phyloP scores from a whole-genome alignment of 2,797 vertebrate genomes.

The Anomalospiza imberbis region DNA sequence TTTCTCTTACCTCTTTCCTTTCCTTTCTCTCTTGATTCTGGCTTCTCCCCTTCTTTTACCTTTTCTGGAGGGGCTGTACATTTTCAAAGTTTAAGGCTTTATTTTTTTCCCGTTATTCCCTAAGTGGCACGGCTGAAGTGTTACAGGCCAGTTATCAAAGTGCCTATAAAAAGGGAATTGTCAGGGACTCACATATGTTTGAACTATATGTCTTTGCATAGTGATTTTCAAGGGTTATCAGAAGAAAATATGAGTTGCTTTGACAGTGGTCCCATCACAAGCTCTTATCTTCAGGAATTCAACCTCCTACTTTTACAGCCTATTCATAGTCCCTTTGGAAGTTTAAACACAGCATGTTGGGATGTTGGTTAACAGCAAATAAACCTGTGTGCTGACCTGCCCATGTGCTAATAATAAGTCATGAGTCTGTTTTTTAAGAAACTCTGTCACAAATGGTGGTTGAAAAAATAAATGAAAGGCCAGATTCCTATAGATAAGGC shows the following conservation, averaged over 20 bases:
- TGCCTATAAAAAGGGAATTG: not conserved
- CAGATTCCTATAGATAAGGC: constrained; percentile 52
- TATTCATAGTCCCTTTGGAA: constrained; percentile 49
- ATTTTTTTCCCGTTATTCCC: not conserved
- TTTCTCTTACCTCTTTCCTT: not conserved
- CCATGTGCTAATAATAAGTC: constrained; percentile 67
- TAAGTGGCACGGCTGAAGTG: not conserved
- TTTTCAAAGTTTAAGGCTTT: not conserved
- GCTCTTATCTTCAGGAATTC: constrained; percentile 47
- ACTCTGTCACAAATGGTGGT: constrained; percentile 52
- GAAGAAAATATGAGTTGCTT: not conserved
- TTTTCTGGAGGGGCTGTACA: not conserved
- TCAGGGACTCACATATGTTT: not conserved
- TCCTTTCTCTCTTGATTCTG: not conserved
- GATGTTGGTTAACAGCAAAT: constrained; percentile 60
- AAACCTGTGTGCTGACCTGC: constrained; percentile 52
- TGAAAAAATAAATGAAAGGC: constrained; percentile 58
- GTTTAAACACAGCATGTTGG: constrained; percentile 30
- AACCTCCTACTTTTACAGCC: constrained; percentile 30
- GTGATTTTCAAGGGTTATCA: not conserved
- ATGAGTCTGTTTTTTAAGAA: constrained; percentile 55
- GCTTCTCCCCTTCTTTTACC: not conserved
- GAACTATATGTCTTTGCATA: not conserved
- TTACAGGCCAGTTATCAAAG: not conserved
- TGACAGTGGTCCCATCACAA: constrained; percentile 32